Base-by-base conservation (phyloP, 2,888 invertebrate genomes). In the Lycia hirtaria region DNA sequence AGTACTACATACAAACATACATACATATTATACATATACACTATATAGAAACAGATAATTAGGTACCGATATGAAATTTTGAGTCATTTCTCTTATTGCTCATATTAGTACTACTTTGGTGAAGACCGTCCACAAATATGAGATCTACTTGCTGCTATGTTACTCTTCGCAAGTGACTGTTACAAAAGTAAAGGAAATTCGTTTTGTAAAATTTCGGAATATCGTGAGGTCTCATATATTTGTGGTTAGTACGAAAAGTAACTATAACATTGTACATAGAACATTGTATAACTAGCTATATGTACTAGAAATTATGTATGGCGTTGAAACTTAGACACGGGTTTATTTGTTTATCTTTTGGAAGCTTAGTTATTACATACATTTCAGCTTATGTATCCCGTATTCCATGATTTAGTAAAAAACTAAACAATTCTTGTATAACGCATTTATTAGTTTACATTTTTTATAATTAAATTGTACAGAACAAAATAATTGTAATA, bases 391-490 rank as follows among this genome's bases (percentile, higher is more conserved):
- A 35, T 15, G 22, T 49, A 44, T 15, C n/a, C 28, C 41, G n/a
- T 48, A 51, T 43, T 50, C 20, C 51, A 51, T 14, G 38, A 35
- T 41, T 40, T 37, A 48, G 37, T 32, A 56, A 15, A 38, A 33
- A 53, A 37, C 17, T 60, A 62, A 65, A 47, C 50, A 53, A 56
- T n/a, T 65, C 53, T 44, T 50, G 61, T 79, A 71, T 84, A 82
- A 80, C 81, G 88, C 87, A 89, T 89, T 88, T 89, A 87, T 80
- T 88, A 87, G 83, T 79, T 57, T 58, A 60, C 78, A 72, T 74
- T 66, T 74, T 66, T 75, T 80, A 79, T 78, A 76, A 80, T 84
- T 78, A 81, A 82, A 80, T 73, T 88, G 88, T 88, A 89, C 87
- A 88, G 87, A 85, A 83, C 78, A 81, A 83, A 81, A 80, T 85